A percentile compares a stretch with the other conserved stretches of the same genome.
Evolutionary conservation across 2,113 vertebrate genomes (phyloP).

Genomic region (Rhynchomys soricoides): DNA sequence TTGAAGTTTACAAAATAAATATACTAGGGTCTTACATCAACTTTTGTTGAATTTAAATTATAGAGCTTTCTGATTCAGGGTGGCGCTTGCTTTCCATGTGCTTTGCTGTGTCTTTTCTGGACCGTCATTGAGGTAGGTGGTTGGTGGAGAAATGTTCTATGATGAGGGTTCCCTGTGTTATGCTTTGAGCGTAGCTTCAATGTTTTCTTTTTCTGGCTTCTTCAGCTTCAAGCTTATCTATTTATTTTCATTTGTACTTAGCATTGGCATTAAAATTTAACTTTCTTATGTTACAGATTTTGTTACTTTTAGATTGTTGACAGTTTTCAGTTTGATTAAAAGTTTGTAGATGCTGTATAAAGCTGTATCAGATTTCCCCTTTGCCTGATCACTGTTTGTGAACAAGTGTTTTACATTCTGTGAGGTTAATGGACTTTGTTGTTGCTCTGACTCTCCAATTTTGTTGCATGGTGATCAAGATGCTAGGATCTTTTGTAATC

Average conservation of each 20-base stretch:
- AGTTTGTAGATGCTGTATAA: neutral
- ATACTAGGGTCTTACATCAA: neutral
- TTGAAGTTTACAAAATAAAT: neutral
- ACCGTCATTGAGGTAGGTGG: neutral
- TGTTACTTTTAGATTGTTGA: slow-evolving; percentile 10
- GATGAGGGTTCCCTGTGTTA: neutral
- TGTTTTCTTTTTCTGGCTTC: neutral
- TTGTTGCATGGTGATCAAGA: neutral
- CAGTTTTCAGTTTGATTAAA: neutral
- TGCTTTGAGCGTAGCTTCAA: neutral
- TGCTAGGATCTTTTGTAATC: slow-evolving; percentile 6
- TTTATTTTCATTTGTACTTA: slow-evolving; percentile 1
- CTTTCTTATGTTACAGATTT: neutral
- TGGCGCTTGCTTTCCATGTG: neutral
- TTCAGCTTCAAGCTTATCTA: slow-evolving; percentile 1
- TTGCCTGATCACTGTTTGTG: neutral
- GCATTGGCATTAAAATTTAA: neutral
- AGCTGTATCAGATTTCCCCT: neutral
- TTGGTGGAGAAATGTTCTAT: neutral
- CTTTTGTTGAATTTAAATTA: slow-evolving; percentile 21
- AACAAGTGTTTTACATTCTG: slow-evolving; percentile 32
- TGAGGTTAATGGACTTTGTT: neutral
- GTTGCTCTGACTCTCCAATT: neutral
- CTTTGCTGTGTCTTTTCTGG: neutral
- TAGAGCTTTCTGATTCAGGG: neutral